These are phyloP conservation scores for Rotaria sp. DNA, from an alignment of 2,888 invertebrate genomes.

Conservation along the genomic window DNA sequence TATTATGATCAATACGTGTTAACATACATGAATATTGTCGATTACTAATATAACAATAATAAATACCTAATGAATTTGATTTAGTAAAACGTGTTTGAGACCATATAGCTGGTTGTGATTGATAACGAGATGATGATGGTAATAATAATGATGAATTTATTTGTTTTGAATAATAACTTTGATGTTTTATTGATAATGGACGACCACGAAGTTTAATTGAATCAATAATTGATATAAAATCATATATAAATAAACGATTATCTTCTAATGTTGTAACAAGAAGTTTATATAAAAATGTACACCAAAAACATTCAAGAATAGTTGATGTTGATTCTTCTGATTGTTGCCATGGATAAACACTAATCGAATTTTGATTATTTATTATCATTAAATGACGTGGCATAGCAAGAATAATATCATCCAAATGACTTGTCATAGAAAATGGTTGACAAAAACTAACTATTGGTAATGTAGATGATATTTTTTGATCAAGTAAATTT, in stretches of 20 bases:
- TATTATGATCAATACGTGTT: slow-evolving; percentile 20
- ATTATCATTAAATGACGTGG: slow-evolving; percentile 25
- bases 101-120: not conserved
- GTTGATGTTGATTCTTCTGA: not conserved
- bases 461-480: not conserved
- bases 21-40: not conserved
- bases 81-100: not conserved
- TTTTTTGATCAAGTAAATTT: not conserved
- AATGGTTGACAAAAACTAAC: slow-evolving; percentile 25
- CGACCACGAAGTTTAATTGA: not conserved
- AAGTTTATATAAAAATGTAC: slow-evolving; percentile 13
- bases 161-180: not conserved
- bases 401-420: not conserved
- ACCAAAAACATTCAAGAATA: slow-evolving; percentile 18
- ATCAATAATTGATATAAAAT: not conserved
- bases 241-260: not conserved
- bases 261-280: slow-evolving; percentile 9
- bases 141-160: not conserved
- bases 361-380: not conserved
- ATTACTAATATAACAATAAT: not conserved
- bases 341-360: slow-evolving; percentile 15
- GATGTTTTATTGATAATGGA: slow-evolving; percentile 1
- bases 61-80: slow-evolving; percentile 10
- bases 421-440: not conserved
- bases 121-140: not conserved